Base-by-base conservation (phyloP, 1,140 invertebrate genomes). In the Formica selysi region DNA sequence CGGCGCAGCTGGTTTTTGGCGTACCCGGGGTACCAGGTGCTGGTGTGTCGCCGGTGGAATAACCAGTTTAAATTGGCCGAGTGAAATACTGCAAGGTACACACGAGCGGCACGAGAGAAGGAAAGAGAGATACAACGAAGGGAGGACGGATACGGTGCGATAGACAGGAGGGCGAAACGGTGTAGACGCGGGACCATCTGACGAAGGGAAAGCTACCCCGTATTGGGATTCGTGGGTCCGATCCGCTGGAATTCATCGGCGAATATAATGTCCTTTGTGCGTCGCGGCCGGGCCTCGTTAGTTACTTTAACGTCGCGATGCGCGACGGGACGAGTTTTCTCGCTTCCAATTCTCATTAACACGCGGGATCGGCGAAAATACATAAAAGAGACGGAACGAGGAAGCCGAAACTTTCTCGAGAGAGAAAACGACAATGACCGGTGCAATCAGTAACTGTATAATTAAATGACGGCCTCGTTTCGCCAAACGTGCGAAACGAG, bases 211-310 rank as follows among this genome's bases (percentile, higher is more conserved):
- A 78, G 22, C 70, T 13, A 65, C 16, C 26, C 51, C 84, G 85
- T 85, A 89, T 51, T 88, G 62, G 83, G 76, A 87, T 88, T 88
- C 86, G 81, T 57, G 44, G 48, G 36, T 70, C 64, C 83, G 83
- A 88, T 89, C 83, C 88, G 67, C 68, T 90, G 71, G 74, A 90
- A 87, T 44, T 86, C 79, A 90, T 88, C 81, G 76, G 67, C 41
- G 62, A 79, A 90, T 78, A 90, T 90, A 90, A 90, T 90, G 85
- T 88, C 88, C 86, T 90, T 90, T 90, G 89, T 90, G 83, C 88
- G 67, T 73, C 80, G 85, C 65, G 86, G 54, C 81, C 81, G 73
- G 8, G 65, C 62, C 86, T 89, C 89, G 89, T 90, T 90, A 90
- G 89, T 87, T 90, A 90, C 76, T 70, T 48, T 41, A 70, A 84